Conservation (phyloP, 2,113 vertebrate genomes). For the Vireo altiloquus region DNA sequence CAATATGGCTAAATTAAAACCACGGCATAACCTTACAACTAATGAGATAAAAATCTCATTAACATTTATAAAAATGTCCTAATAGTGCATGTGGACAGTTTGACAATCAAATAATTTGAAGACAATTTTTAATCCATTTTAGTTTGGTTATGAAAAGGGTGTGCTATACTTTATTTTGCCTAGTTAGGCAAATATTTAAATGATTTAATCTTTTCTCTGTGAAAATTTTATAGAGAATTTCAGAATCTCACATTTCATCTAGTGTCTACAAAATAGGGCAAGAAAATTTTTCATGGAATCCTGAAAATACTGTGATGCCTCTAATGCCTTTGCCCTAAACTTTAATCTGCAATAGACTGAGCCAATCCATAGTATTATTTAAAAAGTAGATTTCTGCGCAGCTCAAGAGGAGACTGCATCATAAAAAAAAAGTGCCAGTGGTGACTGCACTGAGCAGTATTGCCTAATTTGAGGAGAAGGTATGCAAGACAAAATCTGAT, state of each 20-base stretch:
- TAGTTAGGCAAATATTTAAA: not conserved
- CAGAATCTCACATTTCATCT: not conserved
- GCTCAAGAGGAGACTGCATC: not conserved
- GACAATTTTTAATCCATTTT: not conserved
- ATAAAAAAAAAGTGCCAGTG: not conserved
- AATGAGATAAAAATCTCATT: not conserved
- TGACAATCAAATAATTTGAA: not conserved
- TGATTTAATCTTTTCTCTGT: not conserved
- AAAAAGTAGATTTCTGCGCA: not conserved
- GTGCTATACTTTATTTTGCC: not conserved
- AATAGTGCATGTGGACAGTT: not conserved
- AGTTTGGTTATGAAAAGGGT: not conserved
- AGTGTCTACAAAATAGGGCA: not conserved
- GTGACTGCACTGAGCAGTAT: not conserved
- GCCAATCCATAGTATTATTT: not conserved
- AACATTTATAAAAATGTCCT: not conserved
- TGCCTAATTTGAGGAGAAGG: not conserved
- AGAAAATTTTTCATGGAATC: not conserved
- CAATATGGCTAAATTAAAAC: not conserved
- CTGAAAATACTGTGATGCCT: not conserved
- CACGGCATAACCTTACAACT: not conserved
- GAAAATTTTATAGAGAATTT: not conserved
- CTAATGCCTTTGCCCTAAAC: not conserved
- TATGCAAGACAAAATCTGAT: not conserved
- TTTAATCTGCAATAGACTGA: not conserved